Evolutionary conservation across 2,888 invertebrate species (phyloP).

Genomic region (Beris chalybata): DNA sequence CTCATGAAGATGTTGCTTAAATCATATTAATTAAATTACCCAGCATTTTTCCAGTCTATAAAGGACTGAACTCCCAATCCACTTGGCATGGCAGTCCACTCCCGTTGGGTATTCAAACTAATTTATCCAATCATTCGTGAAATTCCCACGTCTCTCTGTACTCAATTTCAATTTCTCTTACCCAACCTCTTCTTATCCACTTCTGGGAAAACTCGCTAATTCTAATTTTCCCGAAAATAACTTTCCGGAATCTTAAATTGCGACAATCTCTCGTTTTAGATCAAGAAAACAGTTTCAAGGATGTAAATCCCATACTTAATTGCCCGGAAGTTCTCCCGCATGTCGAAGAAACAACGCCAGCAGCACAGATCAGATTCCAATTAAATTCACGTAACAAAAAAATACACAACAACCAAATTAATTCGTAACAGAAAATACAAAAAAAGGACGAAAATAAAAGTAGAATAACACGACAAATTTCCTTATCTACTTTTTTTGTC

Average conservation of each 20-base stretch:
- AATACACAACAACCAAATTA: slow-evolving; percentile 19
- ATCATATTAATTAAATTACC: no score
- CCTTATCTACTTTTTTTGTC: no score
- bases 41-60: no score
- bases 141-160: slow-evolving; percentile 11
- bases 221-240: background rate
- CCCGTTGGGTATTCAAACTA: background rate
- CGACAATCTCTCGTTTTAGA: slow-evolving; percentile 7
- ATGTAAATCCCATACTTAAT: slow-evolving; percentile 27
- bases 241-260: background rate
- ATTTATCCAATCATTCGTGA: slow-evolving; percentile 18
- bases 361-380: slow-evolving; percentile 28
- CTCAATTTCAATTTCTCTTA: slow-evolving; percentile 18
- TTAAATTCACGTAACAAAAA: slow-evolving; percentile 4
- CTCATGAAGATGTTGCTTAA: no score
- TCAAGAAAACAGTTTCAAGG: slow-evolving; percentile 12
- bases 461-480: background rate
- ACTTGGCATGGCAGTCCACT: no score
- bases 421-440: slow-evolving; percentile 7
- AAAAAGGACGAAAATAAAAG: background rate
- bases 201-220: slow-evolving; percentile 3
- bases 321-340: slow-evolving; percentile 18
- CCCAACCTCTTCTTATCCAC: background rate
- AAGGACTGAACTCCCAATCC: no score
- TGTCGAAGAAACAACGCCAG: slow-evolving; percentile 11